Percentiles rank a stretch among this genome's conserved stretches.
Conservation (phyloP, 1,140 invertebrate species). For the Drosophila saltans region DNA sequence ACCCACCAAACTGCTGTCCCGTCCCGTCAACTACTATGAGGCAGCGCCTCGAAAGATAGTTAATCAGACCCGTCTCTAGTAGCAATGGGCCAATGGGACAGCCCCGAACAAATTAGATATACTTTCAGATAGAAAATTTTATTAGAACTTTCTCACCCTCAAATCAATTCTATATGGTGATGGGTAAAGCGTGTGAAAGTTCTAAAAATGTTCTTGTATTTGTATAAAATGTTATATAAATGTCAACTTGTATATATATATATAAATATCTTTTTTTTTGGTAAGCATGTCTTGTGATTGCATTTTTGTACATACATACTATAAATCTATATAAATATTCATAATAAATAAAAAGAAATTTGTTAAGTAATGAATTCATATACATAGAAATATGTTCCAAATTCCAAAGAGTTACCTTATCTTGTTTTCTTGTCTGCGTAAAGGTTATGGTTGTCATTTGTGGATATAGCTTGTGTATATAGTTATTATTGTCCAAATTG, state of each 20-base stretch:
- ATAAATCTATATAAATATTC: slow-evolving; percentile 28
- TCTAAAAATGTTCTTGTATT: slow-evolving; percentile 15
- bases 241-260: slow-evolving; percentile 52
- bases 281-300: slow-evolving; percentile 59
- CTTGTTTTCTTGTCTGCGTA: background rate
- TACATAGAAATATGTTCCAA: slow-evolving; percentile 22
- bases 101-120: slow-evolving; percentile 57
- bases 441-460: slow-evolving; percentile 4
- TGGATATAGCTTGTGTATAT: background rate
- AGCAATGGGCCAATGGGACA: slow-evolving; percentile 39
- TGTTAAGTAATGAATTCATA: slow-evolving; percentile 42
- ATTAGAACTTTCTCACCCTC: slow-evolving; percentile 6
- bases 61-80: slow-evolving; percentile 75
- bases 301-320: slow-evolving; percentile 41
- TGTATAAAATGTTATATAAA: background rate
- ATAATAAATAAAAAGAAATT: slow-evolving; percentile 22
- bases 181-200: slow-evolving; percentile 2
- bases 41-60: slow-evolving; percentile 68
- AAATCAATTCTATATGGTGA: slow-evolving; percentile 2
- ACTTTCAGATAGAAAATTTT: slow-evolving; percentile 27
- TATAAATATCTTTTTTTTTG: background rate
- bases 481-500: background rate
- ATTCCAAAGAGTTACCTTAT: background rate
- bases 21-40: slow-evolving; percentile 82
- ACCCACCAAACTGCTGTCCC: slow-evolving; percentile 78